Percentiles rank a stretch among this genome's conserved stretches.
These are phyloP conservation scores for Cephalophus harveyi DNA, from an alignment of 2,113 vertebrate genomes.

Conservation along the genomic window DNA sequence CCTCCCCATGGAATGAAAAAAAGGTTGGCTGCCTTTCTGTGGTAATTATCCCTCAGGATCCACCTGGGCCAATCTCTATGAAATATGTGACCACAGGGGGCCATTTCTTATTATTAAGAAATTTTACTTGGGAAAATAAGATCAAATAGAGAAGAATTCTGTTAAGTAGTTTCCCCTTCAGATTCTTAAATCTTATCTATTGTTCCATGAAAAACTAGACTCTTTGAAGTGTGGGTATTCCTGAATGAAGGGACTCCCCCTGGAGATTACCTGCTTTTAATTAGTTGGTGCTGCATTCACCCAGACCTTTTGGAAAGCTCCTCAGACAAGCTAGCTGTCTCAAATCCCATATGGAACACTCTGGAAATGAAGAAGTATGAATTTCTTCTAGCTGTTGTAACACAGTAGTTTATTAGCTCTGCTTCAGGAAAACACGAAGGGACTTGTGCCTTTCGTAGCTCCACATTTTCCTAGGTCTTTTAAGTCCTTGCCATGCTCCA, in stretches of 20 bases:
- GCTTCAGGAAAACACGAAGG: not conserved
- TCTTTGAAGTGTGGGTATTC: not conserved
- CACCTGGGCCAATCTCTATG: not conserved
- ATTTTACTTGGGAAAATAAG: constrained; percentile 32
- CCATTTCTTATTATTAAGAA: not conserved
- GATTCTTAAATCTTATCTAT: constrained; percentile 12
- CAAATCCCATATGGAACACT: constrained; percentile 25
- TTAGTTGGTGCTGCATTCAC: constrained; percentile 6
- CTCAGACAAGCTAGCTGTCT: constrained; percentile 42
- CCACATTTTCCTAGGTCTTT: not conserved
- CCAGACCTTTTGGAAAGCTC: constrained; percentile 37
- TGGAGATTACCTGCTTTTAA: constrained; percentile 35
- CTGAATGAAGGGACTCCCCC: not conserved
- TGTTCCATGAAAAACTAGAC: not conserved
- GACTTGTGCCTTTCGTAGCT: not conserved
- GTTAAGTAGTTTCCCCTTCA: not conserved
- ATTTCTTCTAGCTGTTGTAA: constrained; percentile 26
- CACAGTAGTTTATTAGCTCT: constrained; percentile 14
- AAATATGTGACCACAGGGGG: not conserved
- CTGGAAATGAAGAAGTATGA: constrained; percentile 39
- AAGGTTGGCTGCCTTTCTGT: not conserved
- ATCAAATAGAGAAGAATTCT: not conserved
- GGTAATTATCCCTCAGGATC: not conserved
- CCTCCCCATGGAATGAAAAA: not conserved
- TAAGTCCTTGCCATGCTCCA: not conserved